Evolutionary conservation across 1,140 invertebrate species (phyloP).

Genomic region (Rhyzopertha dominica): DNA sequence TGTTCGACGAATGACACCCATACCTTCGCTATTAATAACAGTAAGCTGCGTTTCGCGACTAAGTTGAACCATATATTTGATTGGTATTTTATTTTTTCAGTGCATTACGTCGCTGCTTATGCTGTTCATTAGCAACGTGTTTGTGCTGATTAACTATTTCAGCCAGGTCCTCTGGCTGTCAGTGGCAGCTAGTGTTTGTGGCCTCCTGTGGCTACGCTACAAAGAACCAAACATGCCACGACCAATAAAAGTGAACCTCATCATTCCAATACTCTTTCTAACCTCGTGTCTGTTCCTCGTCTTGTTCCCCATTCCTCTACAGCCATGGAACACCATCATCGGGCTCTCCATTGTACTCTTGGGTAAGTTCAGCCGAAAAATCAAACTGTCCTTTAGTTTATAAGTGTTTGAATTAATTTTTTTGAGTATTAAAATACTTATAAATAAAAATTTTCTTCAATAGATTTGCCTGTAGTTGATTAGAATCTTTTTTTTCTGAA

Average conservation of each 20-base stretch:
- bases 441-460: slow-evolving; percentile 3
- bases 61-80: too few species aligned
- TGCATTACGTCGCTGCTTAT: slow-evolving; percentile 67
- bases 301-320: slow-evolving; percentile 69
- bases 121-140: slow-evolving; percentile 66
- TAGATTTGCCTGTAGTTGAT: too few species aligned
- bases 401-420: slow-evolving; percentile 5
- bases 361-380: slow-evolving; percentile 31
- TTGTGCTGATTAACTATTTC: slow-evolving; percentile 71
- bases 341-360: slow-evolving; percentile 77
- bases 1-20: slow-evolving; percentile 67
- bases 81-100: slow-evolving; percentile 49
- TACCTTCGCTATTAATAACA: slow-evolving; percentile 74
- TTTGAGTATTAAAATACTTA: slow-evolving; percentile 3
- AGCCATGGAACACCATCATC: slow-evolving; percentile 76
- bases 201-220: slow-evolving; percentile 72
- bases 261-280: slow-evolving; percentile 79
- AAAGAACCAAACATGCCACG: slow-evolving; percentile 67
- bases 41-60: slow-evolving; percentile 48
- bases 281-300: slow-evolving; percentile 78
- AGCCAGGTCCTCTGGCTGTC: slow-evolving; percentile 77
- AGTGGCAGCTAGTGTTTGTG: slow-evolving; percentile 67
- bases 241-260: slow-evolving; percentile 74
- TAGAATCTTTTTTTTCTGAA: too few species aligned
- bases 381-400: background rate